Conservation (phyloP, 2,113 vertebrate genomes). For the Phylloscopus trochiloides region DNA sequence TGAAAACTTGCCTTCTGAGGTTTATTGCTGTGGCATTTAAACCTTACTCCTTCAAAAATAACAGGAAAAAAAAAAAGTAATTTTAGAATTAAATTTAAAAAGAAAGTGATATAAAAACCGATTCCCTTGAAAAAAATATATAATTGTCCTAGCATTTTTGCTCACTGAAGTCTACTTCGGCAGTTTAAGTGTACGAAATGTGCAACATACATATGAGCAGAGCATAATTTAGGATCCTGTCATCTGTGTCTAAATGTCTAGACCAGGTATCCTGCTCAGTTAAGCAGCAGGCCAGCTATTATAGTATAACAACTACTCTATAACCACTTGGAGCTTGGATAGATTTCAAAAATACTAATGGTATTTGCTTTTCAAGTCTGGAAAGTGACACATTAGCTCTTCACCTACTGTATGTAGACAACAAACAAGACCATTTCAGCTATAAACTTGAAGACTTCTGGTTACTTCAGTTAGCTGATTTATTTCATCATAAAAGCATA, state of each 20-base stretch:
- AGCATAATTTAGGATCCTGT: conserved; percentile 20
- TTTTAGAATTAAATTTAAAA: background rate
- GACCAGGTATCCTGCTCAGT: conserved; percentile 39
- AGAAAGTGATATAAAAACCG: background rate
- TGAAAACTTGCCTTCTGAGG: background rate
- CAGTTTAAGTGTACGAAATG: background rate
- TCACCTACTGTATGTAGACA: background rate
- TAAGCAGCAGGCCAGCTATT: conserved; percentile 7
- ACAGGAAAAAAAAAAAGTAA: background rate
- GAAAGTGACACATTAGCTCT: background rate
- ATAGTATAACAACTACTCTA: background rate
- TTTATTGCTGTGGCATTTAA: background rate
- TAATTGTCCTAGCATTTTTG: background rate
- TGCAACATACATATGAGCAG: background rate
- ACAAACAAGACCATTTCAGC: background rate
- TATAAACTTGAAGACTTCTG: background rate
- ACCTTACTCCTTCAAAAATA: background rate
- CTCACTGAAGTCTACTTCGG: background rate
- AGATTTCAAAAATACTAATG: conserved; percentile 10
- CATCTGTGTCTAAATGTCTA: conserved; percentile 26
- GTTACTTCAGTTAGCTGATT: background rate
- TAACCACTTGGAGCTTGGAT: background rate
- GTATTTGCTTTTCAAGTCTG: background rate
- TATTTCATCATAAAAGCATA: background rate
- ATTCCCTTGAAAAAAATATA: background rate